Base-by-base conservation (phyloP, 2,888 invertebrate genomes). In the Lasiommata megera region DNA sequence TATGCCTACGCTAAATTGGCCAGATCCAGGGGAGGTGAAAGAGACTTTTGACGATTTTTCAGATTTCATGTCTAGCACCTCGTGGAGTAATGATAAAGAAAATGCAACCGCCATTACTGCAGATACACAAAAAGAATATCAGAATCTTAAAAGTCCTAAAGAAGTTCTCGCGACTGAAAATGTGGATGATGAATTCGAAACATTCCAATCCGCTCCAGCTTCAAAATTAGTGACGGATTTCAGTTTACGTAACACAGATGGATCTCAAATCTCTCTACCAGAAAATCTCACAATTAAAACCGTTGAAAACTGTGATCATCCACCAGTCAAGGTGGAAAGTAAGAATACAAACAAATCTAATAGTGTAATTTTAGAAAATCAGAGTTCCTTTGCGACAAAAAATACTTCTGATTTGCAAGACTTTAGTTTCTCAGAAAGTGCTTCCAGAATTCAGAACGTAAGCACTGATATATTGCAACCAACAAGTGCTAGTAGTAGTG, bases 1-100 rank as follows among this genome's bases (percentile, higher is more conserved):
- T 11, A 79, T 84, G 63, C 90, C 91, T 8, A 80, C 82, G n/a
- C 72, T 91, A 28, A 91, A 91, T 63, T 91, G 91, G 91, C 91
- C 91, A 11, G 83, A 86, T 60, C 91, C 91, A 58, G 91, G 91
- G 5, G 82, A 91, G 70, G 84, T 91, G 0, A 90, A 88, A 66
- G 84, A 80, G 60, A 82, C 80, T 1, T 90, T 88, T 72, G 84
- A 88, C 46, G 86, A 88, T 65, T 90, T 90, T 65, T 76, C 89
- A 7, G 87, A 89, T 63, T 88, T 89, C 61, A 70, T 84, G 38
- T 80, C 84, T 17, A 81, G 69, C 67, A 70, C 82, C 12, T 57
- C 77, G 40, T 76, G 76, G 72, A 65, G 65, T 65, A 70, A 67
- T 61, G 74, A 76, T 8, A 68, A 67, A 55, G 60, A 60, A 47